phyloP scores from a whole-genome alignment of 2,113 vertebrate genomes.

The Chitala chitala region DNA sequence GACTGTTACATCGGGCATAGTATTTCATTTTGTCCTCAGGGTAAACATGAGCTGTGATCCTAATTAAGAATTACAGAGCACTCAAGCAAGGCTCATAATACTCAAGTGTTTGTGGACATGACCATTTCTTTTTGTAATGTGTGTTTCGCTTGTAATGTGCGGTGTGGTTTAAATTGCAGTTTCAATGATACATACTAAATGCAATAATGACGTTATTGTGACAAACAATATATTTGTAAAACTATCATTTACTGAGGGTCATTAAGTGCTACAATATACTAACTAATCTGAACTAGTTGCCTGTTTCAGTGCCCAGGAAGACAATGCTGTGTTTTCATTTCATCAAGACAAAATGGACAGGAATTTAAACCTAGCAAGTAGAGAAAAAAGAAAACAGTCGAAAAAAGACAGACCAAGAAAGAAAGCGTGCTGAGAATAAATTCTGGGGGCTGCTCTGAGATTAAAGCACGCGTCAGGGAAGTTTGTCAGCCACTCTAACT shows the following conservation, averaged over 20 bases:
- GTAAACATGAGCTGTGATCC: conserved; percentile 45
- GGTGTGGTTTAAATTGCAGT: conserved; percentile 53
- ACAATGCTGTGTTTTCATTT: conserved; percentile 4
- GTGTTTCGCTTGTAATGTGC: conserved; percentile 47
- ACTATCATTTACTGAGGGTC: conserved; percentile 54
- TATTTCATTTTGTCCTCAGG: conserved; percentile 37
- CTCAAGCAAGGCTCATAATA: conserved; percentile 32
- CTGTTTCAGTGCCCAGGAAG: conserved; percentile 8
- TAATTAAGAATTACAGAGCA: conserved; percentile 60
- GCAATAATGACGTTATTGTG: conserved; percentile 61
- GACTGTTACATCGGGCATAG: conserved; percentile 37
- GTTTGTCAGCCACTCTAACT: not conserved
- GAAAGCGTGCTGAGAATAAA: not conserved
- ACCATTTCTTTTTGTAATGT: conserved; percentile 13
- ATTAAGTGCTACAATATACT: conserved; percentile 51
- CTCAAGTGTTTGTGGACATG: conserved; percentile 19
- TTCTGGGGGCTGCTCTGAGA: not conserved
- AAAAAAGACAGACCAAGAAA: not conserved
- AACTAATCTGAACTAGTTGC: conserved; percentile 46
- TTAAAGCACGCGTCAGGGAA: not conserved
- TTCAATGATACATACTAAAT: conserved; percentile 49
- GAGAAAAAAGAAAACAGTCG: not conserved
- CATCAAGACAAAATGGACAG: not conserved
- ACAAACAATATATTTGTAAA: conserved; percentile 60
- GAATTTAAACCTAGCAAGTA: not conserved